Conservation (phyloP, 2,797 vertebrate genomes). For the Cynodonichthys magdalenae region DNA sequence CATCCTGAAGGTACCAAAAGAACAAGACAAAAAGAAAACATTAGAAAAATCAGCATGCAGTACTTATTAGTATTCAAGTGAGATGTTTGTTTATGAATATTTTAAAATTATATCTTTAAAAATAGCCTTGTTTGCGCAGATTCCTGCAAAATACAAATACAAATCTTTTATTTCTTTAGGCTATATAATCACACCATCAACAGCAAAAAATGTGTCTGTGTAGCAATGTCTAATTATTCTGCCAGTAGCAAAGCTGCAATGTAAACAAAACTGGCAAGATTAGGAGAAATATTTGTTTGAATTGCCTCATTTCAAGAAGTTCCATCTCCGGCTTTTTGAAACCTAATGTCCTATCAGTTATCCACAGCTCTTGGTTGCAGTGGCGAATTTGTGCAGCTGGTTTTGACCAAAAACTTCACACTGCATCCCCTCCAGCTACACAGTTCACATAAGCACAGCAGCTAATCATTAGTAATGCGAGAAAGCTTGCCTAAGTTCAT, state of each 20-base stretch:
- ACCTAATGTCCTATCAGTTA: neutral
- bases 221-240: conserved; percentile 4
- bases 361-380: conserved; percentile 12
- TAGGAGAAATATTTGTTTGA: neutral
- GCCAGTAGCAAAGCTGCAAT: conserved; percentile 2
- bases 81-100: neutral
- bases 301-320: conserved; percentile 7
- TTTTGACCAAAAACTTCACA: conserved; percentile 21
- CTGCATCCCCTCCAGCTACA: conserved; percentile 6
- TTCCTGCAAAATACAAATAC: no score
- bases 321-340: neutral
- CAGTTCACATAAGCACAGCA: conserved; percentile 16
- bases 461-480: conserved; percentile 24
- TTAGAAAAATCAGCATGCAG: no score
- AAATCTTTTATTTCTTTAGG: no score
- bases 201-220: neutral
- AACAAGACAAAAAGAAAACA: neutral
- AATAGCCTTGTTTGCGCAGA: no score
- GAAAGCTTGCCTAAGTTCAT: conserved; percentile 7
- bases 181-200: no score
- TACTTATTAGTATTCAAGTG: neutral
- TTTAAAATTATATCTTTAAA: neutral
- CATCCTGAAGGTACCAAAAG: no score
- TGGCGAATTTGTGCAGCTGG: conserved; percentile 19
- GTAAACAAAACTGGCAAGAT: neutral